phyloP scores from a whole-genome alignment of 30 jellyfish, hydroid and myxozoan genomes.

The Aurelia aurita region DNA sequence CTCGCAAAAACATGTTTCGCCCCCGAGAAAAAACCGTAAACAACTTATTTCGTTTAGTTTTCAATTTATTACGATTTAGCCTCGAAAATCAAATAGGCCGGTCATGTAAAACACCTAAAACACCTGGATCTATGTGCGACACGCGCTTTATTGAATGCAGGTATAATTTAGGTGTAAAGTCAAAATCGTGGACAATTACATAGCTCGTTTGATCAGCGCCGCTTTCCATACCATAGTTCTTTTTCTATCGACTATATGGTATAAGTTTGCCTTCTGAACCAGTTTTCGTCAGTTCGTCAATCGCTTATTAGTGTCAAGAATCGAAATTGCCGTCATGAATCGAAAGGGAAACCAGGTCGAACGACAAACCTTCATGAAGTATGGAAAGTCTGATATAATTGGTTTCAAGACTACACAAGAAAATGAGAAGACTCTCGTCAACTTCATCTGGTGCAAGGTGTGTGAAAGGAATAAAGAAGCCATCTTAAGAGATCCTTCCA shows the following conservation, averaged over 20 bases:
- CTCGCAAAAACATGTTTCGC: too few relatives aligned
- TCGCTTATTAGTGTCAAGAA: constrained; percentile 19
- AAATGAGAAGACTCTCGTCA: constrained; percentile 45
- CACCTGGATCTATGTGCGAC: too few relatives aligned
- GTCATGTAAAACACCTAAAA: too few relatives aligned
- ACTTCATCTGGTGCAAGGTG: constrained; percentile 60
- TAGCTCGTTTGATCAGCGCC: too few relatives aligned
- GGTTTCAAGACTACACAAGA: constrained; percentile 31
- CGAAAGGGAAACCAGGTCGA: constrained; percentile 20
- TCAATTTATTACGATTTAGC: too few relatives aligned
- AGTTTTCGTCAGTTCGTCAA: neutral
- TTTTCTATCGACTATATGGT: neutral
- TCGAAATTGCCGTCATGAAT: constrained; percentile 18
- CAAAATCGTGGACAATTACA: too few relatives aligned
- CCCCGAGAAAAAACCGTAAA: too few relatives aligned
- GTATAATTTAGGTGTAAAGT: too few relatives aligned
- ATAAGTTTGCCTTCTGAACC: constrained; percentile 2
- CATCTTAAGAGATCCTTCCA: constrained; percentile 18
- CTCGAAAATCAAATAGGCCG: too few relatives aligned
- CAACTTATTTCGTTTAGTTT: too few relatives aligned
- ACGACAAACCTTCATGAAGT: constrained; percentile 31
- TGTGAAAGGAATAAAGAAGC: constrained; percentile 41
- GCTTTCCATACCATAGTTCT: too few relatives aligned
- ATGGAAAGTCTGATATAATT: constrained; percentile 23
- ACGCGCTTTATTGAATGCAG: too few relatives aligned